Evolutionary conservation across 1,140 invertebrate genomes (phyloP).

Genomic region (Euura lappo): DNA sequence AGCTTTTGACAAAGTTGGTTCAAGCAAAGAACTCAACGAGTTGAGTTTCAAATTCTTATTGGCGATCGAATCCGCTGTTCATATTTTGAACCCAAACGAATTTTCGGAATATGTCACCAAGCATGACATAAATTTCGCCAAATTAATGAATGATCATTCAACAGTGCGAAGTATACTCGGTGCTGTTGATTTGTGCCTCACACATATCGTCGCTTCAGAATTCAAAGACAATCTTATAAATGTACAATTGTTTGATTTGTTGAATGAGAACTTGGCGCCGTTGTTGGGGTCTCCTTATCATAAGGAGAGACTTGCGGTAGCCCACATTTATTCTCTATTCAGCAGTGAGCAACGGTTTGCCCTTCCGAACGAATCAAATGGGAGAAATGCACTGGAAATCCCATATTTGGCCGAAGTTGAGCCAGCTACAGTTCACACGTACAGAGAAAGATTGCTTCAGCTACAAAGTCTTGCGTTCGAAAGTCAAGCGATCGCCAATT

Average conservation of each 20-base stretch:
- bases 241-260: conserved; percentile 33
- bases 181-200: conserved; percentile 43
- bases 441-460: conserved; percentile 76
- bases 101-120: conserved; percentile 51
- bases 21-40: conserved; percentile 21
- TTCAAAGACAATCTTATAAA: conserved; percentile 35
- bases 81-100: conserved; percentile 58
- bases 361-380: conserved; percentile 26
- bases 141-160: conserved; percentile 34
- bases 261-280: conserved; percentile 34
- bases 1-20: conserved; percentile 6
- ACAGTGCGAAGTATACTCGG: conserved; percentile 43
- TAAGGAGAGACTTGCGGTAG: conserved; percentile 70
- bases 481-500: conserved; percentile 62
- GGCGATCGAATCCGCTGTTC: conserved; percentile 64
- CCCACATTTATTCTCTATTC: conserved; percentile 77
- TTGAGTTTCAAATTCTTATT: conserved; percentile 49
- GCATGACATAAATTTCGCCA: conserved; percentile 39
- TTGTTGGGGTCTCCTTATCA: conserved; percentile 53
- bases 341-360: conserved; percentile 58
- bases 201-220: conserved; percentile 32
- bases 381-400: conserved; percentile 51
- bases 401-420: conserved; percentile 68
- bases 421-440: conserved; percentile 72
- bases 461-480: conserved; percentile 76